Base-by-base conservation (phyloP, 1,140 invertebrate species). In the Zeugodacus cucurbitae region DNA sequence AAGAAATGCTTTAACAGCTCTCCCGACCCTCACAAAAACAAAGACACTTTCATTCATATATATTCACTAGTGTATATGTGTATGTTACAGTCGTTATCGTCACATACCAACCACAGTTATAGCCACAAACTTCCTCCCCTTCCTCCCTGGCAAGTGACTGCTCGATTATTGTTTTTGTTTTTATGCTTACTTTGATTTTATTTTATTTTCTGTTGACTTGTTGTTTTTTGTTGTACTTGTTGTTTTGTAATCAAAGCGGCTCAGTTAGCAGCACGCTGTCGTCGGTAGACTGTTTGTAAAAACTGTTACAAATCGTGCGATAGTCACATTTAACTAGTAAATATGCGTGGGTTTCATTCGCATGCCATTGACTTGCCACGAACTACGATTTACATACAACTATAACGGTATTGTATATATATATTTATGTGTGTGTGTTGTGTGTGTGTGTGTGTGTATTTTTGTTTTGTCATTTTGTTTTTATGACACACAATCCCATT, bases 301-400 rank as follows among this genome's bases (percentile, higher is more conserved):
- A 67, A 67, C 26, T 34, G 10, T 29, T 67, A 32, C 64, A 67
- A 67, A 67, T 34, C 32, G 64, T 32, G 14, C 29, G 64, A 67
- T 34, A 67, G 64, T 67, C 64, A 67, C 64, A 67, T 67, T 67
- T 67, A 67, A 67, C 64, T 34, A n/a, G n/a, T n/a, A 67, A 67
- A 26, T 67, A 32, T 67, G 64, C 11, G 29, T 67, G 10, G 29
- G 64, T 67, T 67, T 67, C 34, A 26, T 67, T 67, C 64, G 64
- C 64, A 67, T 67, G 64, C 64, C 32, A 67, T 67, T 34, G 64
- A 67, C 64, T 67, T 20, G 10, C n/a, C 4, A 11, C 48, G 20
- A 54, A 4, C 14, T 3, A 17, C 48, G 14, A 54, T 11, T 20
- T 54, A 20, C 14, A 5, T n/a, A n/a, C n/a, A n/a, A n/a, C n/a